Evolutionary conservation across 1,140 invertebrate species (phyloP).

Genomic region (Goniozus legneri): DNA sequence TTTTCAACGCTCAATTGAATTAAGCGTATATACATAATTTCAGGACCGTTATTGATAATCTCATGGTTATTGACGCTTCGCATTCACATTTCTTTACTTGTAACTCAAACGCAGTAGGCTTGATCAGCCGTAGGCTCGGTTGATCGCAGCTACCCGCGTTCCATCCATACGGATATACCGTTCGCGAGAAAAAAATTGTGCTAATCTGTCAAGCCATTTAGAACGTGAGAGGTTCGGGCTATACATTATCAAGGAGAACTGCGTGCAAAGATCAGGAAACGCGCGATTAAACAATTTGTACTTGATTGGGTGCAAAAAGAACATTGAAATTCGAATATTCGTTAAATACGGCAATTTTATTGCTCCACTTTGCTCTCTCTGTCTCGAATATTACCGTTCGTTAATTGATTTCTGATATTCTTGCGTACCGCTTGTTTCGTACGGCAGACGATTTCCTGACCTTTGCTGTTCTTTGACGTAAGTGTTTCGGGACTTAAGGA

Average conservation of each 20-base stretch:
- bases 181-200: conserved; percentile 19
- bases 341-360: too few species aligned
- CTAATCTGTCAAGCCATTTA: conserved; percentile 13
- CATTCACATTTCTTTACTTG: neutral
- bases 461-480: conserved; percentile 30
- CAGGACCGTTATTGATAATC: neutral
- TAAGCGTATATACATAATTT: neutral
- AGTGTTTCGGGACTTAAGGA: conserved; percentile 46
- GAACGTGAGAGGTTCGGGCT: neutral
- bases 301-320: neutral
- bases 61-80: conserved; percentile 3
- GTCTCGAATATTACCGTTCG: too few species aligned
- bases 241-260: neutral
- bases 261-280: neutral
- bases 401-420: too few species aligned
- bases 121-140: conserved; percentile 9
- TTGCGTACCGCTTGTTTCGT: conserved; percentile 18
- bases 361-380: too few species aligned
- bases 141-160: conserved; percentile 31
- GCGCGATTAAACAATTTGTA: neutral
- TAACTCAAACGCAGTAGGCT: neutral
- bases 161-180: conserved; percentile 9
- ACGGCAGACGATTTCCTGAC: conserved; percentile 21
- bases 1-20: neutral
- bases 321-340: too few species aligned